Percentiles rank a stretch among this genome's conserved stretches.
phyloP scores from a whole-genome alignment of 2,888 invertebrate species.

The Ennomos fuscantarius region DNA sequence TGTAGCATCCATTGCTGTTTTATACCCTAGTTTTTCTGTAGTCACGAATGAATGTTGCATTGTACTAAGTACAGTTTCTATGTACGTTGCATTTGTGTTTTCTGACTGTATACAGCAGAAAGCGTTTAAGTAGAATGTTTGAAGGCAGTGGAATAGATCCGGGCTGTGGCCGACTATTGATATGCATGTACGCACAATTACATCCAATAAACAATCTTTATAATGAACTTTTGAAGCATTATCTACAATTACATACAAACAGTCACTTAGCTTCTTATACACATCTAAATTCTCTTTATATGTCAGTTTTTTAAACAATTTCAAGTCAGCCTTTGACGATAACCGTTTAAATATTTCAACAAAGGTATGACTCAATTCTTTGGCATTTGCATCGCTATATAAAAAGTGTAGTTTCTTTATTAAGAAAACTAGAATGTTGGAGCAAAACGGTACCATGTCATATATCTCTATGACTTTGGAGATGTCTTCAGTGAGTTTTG shows the following conservation, averaged over 20 bases:
- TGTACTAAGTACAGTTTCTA: constrained; percentile 55
- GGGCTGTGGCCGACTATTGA: constrained; percentile 54
- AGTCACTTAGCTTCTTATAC: constrained; percentile 66
- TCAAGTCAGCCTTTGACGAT: constrained; percentile 49
- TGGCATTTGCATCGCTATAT: constrained; percentile 51
- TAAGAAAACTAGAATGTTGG: constrained; percentile 55
- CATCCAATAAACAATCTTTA: constrained; percentile 49
- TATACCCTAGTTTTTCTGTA: constrained; percentile 59
- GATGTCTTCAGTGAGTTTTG: constrained; percentile 63
- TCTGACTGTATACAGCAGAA: constrained; percentile 61
- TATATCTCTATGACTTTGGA: constrained; percentile 62
- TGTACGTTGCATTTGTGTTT: constrained; percentile 39
- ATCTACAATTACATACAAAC: constrained; percentile 64
- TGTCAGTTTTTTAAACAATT: constrained; percentile 50
- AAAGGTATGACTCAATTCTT: constrained; percentile 53
- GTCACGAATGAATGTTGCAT: constrained; percentile 55
- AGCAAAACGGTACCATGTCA: constrained; percentile 61
- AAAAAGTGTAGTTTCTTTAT: constrained; percentile 66
- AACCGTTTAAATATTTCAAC: constrained; percentile 58
- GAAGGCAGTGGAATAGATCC: constrained; percentile 63
- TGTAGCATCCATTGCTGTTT: constrained; percentile 49
- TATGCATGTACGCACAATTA: constrained; percentile 46
- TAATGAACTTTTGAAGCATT: constrained; percentile 57
- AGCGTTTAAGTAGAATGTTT: constrained; percentile 62
- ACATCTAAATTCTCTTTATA: constrained; percentile 55